Conservation (phyloP, 2,888 invertebrate species). For the Epinotia demarniana region DNA sequence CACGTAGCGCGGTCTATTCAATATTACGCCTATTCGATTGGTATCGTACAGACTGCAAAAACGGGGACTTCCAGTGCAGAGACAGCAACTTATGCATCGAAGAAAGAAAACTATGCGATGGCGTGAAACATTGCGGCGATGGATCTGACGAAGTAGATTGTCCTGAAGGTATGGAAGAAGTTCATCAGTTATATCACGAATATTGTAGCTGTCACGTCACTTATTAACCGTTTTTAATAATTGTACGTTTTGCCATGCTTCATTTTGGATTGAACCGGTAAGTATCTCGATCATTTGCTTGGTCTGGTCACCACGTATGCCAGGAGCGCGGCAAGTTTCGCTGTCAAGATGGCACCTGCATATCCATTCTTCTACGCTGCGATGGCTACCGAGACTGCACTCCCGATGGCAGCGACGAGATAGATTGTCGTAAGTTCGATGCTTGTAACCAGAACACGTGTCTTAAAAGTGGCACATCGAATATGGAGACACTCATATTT, state of each 20-base stretch:
- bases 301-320: conserved; percentile 73
- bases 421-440: conserved; percentile 85
- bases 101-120: conserved; percentile 83
- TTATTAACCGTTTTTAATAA: neutral
- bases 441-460: conserved; percentile 48
- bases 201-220: neutral
- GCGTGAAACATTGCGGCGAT: conserved; percentile 81
- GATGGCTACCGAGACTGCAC: conserved; percentile 90
- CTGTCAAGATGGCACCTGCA: conserved; percentile 90
- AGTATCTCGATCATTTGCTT: conserved; percentile 65
- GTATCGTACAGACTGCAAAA: conserved; percentile 60
- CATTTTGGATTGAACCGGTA: conserved; percentile 62
- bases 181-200: neutral
- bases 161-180: conserved; percentile 57
- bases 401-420: conserved; percentile 86
- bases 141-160: conserved; percentile 87
- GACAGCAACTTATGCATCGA: conserved; percentile 86
- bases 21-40: conserved; percentile 23
- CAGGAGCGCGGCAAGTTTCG: conserved; percentile 85
- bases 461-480: neutral
- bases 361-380: conserved; percentile 88
- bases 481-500: neutral
- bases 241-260: conserved; percentile 61
- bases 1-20: conserved; percentile 7
- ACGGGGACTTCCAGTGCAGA: conserved; percentile 85